Conservation (phyloP, 2,888 invertebrate genomes). For the Microplitis deprimator region DNA sequence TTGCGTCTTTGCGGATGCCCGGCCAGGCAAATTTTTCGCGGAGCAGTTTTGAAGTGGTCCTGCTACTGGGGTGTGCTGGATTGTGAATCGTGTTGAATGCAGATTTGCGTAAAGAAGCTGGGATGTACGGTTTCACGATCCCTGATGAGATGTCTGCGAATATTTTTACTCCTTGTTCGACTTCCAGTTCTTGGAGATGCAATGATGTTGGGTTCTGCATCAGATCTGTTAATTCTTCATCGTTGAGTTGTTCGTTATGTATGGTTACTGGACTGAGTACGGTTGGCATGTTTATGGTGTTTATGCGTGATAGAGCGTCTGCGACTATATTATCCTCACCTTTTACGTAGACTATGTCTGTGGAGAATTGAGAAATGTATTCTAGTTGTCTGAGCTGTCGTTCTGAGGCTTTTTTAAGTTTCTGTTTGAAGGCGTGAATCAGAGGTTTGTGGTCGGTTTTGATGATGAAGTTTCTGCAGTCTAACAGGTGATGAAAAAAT, state of each 20-base stretch:
- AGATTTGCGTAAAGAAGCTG: constrained; percentile 37
- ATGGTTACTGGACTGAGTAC: not conserved
- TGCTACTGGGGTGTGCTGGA: constrained; percentile 48
- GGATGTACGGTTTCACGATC: constrained; percentile 47
- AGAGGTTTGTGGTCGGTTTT: constrained; percentile 50
- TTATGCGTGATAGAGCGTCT: not conserved
- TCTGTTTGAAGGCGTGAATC: constrained; percentile 42
- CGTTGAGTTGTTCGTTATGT: not conserved
- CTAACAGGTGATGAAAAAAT: constrained; percentile 41
- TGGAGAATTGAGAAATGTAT: too few species aligned
- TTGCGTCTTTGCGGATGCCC: constrained; percentile 52
- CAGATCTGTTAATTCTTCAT: not conserved
- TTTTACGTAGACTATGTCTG: too few species aligned
- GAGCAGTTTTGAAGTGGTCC: constrained; percentile 46
- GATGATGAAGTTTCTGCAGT: constrained; percentile 43
- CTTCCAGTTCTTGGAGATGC: not conserved
- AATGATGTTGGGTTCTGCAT: not conserved
- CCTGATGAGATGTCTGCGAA: constrained; percentile 37
- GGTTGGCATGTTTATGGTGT: not conserved
- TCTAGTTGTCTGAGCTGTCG: too few species aligned
- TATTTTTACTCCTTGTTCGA: constrained; percentile 12
- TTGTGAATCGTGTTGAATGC: constrained; percentile 44
- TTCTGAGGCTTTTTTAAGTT: not conserved
- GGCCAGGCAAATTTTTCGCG: constrained; percentile 55
- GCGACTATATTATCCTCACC: not conserved